Percentiles rank a stretch among this genome's conserved stretches.
Evolutionary conservation across 1,140 invertebrate genomes (phyloP).

Genomic region (Drosophila erecta): DNA sequence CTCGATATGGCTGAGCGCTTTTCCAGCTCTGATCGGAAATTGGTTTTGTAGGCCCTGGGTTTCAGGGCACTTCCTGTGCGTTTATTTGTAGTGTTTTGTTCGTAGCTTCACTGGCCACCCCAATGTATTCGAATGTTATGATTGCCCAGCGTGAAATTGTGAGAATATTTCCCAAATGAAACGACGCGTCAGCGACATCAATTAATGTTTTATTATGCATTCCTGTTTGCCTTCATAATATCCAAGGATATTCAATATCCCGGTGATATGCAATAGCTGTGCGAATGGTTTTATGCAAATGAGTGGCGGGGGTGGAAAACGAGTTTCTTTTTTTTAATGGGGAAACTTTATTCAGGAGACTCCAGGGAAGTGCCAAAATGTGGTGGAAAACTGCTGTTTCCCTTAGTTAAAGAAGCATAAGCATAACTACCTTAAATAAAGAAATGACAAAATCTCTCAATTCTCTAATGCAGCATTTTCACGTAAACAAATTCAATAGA

Average conservation of each 20-base stretch:
- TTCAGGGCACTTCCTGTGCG: conserved; percentile 58
- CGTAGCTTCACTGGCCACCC: conserved; percentile 78
- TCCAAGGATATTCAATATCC: conserved; percentile 69
- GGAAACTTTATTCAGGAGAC: not conserved
- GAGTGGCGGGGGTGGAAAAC: conserved; percentile 18
- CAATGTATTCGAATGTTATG: conserved; percentile 46
- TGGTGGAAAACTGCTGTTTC: conserved; percentile 15
- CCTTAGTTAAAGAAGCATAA: not conserved
- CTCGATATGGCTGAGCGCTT: conserved; percentile 51
- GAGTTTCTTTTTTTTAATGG: not conserved
- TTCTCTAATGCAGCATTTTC: not conserved
- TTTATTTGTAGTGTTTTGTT: conserved; percentile 11
- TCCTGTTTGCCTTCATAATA: conserved; percentile 54
- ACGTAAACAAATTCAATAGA: conserved; percentile 1
- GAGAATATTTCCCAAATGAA: conserved; percentile 56
- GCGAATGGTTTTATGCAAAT: conserved; percentile 74
- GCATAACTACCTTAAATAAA: not conserved
- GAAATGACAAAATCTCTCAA: not conserved
- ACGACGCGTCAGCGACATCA: conserved; percentile 43
- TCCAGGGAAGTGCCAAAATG: conserved; percentile 17
- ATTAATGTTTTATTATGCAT: conserved; percentile 71
- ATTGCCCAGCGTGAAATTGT: conserved; percentile 80
- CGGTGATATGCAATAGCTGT: conserved; percentile 69
- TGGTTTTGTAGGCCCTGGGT: conserved; percentile 67
- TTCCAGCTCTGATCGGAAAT: conserved; percentile 71